Conservation (phyloP, 2,888 invertebrate species). For the Pammene aurita region DNA sequence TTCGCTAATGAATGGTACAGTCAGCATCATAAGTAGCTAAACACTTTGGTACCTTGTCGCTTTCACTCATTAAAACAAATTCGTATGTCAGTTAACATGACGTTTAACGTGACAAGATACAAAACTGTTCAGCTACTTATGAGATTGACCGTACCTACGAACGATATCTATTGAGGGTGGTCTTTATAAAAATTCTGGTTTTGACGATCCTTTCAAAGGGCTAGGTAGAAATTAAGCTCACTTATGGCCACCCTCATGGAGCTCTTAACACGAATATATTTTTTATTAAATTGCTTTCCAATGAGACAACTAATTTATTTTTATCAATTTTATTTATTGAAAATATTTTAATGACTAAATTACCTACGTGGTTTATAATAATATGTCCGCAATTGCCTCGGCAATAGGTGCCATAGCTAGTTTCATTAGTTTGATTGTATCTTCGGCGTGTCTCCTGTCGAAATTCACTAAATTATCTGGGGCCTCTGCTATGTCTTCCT, state of each 20-base stretch:
- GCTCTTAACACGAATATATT: too few relatives aligned
- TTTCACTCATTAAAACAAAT: constrained; percentile 11
- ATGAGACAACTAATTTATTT: background rate
- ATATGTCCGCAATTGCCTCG: background rate
- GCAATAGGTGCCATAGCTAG: constrained; percentile 6
- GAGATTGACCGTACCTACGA: too few relatives aligned
- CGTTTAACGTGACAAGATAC: too few relatives aligned
- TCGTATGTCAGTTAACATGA: too few relatives aligned
- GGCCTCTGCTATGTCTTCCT: constrained; percentile 12
- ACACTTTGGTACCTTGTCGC: constrained; percentile 11
- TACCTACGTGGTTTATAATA: background rate
- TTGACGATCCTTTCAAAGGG: constrained; percentile 1
- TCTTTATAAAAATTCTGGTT: constrained; percentile 9
- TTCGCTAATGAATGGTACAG: constrained; percentile 1
- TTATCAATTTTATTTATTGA: background rate
- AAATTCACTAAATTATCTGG: constrained; percentile 19
- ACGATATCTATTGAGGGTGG: constrained; percentile 8
- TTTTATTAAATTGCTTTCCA: too few relatives aligned
- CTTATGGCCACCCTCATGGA: too few relatives aligned
- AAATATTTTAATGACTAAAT: too few relatives aligned
- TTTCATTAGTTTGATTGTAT: constrained; percentile 10
- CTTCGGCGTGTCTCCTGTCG: constrained; percentile 21
- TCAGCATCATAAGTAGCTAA: constrained; percentile 6
- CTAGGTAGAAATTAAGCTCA: too few relatives aligned
- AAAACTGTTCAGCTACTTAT: too few relatives aligned